Conservation (phyloP, 1,140 invertebrate genomes). For the Trissolcus basalis region DNA sequence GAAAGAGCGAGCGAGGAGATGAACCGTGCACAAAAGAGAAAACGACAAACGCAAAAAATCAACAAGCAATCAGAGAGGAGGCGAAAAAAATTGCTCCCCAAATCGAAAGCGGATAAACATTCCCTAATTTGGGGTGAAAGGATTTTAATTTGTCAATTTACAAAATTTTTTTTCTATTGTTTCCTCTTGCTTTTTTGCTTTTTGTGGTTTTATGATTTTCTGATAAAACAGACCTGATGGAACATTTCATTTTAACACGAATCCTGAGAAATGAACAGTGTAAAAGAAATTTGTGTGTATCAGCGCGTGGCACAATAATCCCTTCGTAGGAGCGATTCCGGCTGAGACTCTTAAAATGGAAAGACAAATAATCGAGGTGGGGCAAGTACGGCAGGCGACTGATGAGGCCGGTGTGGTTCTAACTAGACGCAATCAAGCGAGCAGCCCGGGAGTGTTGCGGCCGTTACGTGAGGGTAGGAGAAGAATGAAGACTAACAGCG, state of each 20-base stretch:
- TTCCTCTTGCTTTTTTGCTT: no score
- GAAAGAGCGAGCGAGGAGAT: slow-evolving; percentile 15
- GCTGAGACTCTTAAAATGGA: slow-evolving; percentile 69
- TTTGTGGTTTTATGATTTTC: no score
- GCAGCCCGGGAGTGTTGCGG: slow-evolving; percentile 64
- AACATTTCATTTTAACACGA: slow-evolving; percentile 1
- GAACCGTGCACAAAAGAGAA: not conserved
- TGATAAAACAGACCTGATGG: no score
- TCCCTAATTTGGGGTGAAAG: not conserved
- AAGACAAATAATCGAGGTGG: slow-evolving; percentile 73
- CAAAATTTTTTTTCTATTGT: no score
- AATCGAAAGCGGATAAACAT: not conserved
- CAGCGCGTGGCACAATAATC: slow-evolving; percentile 50
- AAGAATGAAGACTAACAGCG: slow-evolving; percentile 75
- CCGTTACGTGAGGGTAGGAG: slow-evolving; percentile 60
- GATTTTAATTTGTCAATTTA: not conserved
- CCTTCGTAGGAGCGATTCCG: slow-evolving; percentile 48
- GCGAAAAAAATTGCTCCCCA: not conserved
- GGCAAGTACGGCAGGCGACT: slow-evolving; percentile 67
- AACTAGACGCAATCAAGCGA: slow-evolving; percentile 75
- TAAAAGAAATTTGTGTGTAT: slow-evolving; percentile 42
- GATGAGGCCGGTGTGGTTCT: slow-evolving; percentile 71
- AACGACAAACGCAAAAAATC: slow-evolving; percentile 20
- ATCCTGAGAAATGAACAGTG: not conserved
- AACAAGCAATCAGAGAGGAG: slow-evolving; percentile 21